These are phyloP conservation scores for Agrilus cyanescens DNA, from an alignment of 2,888 invertebrate genomes.

Conservation along the genomic window DNA sequence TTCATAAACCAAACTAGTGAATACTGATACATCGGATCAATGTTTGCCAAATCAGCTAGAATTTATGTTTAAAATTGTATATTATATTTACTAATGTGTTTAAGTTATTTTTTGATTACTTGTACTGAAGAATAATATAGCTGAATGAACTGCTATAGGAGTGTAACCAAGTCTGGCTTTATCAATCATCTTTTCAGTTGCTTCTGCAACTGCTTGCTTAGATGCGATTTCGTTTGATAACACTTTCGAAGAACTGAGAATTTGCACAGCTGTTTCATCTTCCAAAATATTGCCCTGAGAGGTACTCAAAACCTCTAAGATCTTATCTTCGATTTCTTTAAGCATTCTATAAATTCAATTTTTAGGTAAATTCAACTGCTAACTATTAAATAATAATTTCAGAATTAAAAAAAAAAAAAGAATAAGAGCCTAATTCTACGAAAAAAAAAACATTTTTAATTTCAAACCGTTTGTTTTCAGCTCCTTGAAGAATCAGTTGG, in stretches of 20 bases:
- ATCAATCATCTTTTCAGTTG: constrained; percentile 85
- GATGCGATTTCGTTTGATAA: constrained; percentile 83
- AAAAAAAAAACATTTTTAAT: no score
- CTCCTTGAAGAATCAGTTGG: constrained; percentile 77
- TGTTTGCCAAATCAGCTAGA: constrained; percentile 71
- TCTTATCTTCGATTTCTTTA: constrained; percentile 86
- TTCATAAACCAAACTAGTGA: constrained; percentile 90
- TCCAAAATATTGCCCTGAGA: constrained; percentile 74
- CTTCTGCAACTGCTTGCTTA: constrained; percentile 80
- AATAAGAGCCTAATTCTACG: no score
- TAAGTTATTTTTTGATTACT: constrained; percentile 41
- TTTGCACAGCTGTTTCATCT: constrained; percentile 81
- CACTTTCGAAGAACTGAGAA: constrained; percentile 80
- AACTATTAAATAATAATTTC: no score
- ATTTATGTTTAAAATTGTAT: constrained; percentile 14
- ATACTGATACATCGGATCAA: constrained; percentile 97
- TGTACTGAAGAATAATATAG: constrained; percentile 83
- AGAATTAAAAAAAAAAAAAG: no score
- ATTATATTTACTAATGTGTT: not conserved
- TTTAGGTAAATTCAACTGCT: no score
- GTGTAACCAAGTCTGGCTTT: constrained; percentile 72
- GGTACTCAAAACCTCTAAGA: constrained; percentile 62
- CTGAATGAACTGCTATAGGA: constrained; percentile 82
- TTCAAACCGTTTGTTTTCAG: constrained; percentile 56
- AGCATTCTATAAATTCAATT: constrained; percentile 46